Conservation (phyloP, 2,888 invertebrate genomes). For the Anoncus sp. region DNA sequence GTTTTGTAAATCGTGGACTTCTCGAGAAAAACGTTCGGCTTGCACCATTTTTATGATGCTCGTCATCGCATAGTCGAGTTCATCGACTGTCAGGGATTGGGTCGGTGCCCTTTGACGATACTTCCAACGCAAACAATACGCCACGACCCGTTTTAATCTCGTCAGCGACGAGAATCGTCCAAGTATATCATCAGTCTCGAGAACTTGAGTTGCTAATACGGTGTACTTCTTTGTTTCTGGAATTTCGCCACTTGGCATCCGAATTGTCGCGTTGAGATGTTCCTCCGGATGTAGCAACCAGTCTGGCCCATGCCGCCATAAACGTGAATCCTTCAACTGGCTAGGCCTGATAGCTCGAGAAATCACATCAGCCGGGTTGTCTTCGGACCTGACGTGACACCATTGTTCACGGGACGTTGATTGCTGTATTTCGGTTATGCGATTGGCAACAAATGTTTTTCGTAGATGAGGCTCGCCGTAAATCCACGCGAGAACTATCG, state of each 20-base stretch:
- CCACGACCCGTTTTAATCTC: not conserved
- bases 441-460: slow-evolving; percentile 66
- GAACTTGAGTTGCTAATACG: not conserved
- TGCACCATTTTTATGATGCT: slow-evolving; percentile 29
- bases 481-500: slow-evolving; percentile 65
- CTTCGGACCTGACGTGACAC: slow-evolving; percentile 49
- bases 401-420: slow-evolving; percentile 12
- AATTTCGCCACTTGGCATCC: not conserved
- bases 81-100: not conserved
- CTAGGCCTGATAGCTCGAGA: slow-evolving; percentile 39
- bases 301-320: slow-evolving; percentile 55
- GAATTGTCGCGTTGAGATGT: not conserved
- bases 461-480: slow-evolving; percentile 51
- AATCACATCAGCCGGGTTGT: slow-evolving; percentile 61
- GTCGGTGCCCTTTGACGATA: not conserved
- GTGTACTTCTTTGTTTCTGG: not conserved
- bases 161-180: not conserved
- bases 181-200: not conserved
- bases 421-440: slow-evolving; percentile 59
- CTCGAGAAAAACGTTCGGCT: slow-evolving; percentile 6
- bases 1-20: slow-evolving; percentile 11
- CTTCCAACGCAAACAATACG: not conserved
- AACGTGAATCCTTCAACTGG: slow-evolving; percentile 4
- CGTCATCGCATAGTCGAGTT: not conserved
- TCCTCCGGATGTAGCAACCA: slow-evolving; percentile 46